These are phyloP conservation scores for Caenorhabditis plicata DNA, from an alignment of 2,888 invertebrate genomes.

Conservation along the genomic window DNA sequence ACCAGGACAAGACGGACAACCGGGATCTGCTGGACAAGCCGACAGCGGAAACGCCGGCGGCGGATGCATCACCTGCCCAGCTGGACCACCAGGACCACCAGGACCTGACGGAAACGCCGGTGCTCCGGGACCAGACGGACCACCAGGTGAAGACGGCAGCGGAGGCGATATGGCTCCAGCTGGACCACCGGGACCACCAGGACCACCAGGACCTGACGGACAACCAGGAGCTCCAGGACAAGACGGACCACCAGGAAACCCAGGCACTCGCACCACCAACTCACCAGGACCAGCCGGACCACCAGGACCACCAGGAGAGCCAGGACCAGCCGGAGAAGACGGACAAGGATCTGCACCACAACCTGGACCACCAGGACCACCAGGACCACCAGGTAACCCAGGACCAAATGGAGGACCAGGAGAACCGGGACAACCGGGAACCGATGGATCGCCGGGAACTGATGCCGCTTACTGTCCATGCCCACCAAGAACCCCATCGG, in stretches of 20 bases:
- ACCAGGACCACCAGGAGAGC: slow-evolving; percentile 43
- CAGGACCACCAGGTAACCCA: slow-evolving; percentile 41
- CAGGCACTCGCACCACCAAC: slow-evolving; percentile 32
- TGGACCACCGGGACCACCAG: slow-evolving; percentile 30
- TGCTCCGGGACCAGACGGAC: slow-evolving; percentile 25
- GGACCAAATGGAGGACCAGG: slow-evolving; percentile 38
- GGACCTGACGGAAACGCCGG: slow-evolving; percentile 33
- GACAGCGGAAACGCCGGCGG: slow-evolving; percentile 27
- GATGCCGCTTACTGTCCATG: slow-evolving; percentile 38
- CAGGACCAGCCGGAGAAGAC: slow-evolving; percentile 37
- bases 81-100: slow-evolving; percentile 36
- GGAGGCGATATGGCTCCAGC: slow-evolving; percentile 15
- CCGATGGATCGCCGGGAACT: slow-evolving; percentile 37
- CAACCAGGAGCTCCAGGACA: slow-evolving; percentile 36
- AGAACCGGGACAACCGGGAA: slow-evolving; percentile 34
- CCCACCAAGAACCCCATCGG: slow-evolving; percentile 31
- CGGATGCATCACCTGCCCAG: slow-evolving; percentile 31
- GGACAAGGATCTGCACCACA: slow-evolving; percentile 35
- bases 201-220: slow-evolving; percentile 41
- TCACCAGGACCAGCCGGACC: slow-evolving; percentile 42
- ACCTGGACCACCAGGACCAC: slow-evolving; percentile 45
- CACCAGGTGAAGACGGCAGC: slow-evolving; percentile 26
- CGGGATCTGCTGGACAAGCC: slow-evolving; percentile 10
- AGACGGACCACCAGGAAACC: slow-evolving; percentile 31
- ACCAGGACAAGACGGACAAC: slow-evolving; percentile 10